These are phyloP conservation scores for Graptemys geographica DNA, from an alignment of 2,797 vertebrate species.

Conservation along the genomic window DNA sequence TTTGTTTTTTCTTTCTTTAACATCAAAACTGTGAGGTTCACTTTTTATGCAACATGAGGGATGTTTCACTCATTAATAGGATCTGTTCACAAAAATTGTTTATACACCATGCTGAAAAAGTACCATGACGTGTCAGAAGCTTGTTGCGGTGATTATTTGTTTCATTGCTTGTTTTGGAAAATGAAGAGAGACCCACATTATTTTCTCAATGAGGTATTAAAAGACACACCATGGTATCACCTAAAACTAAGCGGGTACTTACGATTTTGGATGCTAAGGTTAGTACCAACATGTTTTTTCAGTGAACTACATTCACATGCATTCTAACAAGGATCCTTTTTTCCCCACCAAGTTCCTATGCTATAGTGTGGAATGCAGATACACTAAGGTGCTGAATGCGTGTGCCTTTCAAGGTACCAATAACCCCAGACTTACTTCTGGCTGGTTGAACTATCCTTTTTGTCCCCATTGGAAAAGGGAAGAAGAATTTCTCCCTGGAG, in stretches of 20 bases:
- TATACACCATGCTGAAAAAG: neutral
- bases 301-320: neutral
- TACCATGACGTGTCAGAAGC: neutral
- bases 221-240: neutral
- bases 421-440: neutral
- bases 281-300: neutral
- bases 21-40: neutral
- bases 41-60: neutral
- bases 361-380: neutral
- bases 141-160: neutral
- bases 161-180: neutral
- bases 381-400: neutral
- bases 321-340: neutral
- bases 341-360: neutral
- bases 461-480: neutral
- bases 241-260: neutral
- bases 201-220: neutral
- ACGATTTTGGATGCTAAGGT: neutral
- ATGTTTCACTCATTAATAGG: neutral
- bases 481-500: neutral
- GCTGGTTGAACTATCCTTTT: neutral
- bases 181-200: neutral
- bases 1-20: conserved; percentile 47
- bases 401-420: neutral
- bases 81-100: neutral